A percentile compares a stretch with the other conserved stretches of the same genome.
phyloP scores from a whole-genome alignment of 1,140 invertebrate species.

The Drosophila takahashii region DNA sequence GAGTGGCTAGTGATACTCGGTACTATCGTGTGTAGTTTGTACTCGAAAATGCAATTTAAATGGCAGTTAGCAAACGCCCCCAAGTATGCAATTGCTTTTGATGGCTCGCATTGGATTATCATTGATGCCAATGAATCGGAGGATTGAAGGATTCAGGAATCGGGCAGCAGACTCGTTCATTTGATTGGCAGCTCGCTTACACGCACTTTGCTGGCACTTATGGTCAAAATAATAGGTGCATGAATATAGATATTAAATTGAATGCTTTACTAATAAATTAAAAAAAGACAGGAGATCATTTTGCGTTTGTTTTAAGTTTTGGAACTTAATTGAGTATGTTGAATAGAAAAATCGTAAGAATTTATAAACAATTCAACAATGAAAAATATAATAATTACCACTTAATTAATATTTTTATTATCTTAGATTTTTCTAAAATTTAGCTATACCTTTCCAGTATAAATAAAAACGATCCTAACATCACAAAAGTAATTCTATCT shows the following conservation, averaged over 20 bases:
- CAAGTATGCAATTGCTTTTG: conserved; percentile 43
- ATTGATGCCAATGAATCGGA: conserved; percentile 44
- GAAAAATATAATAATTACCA: too few species aligned
- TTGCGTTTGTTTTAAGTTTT: too few species aligned
- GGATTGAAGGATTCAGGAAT: conserved; percentile 4
- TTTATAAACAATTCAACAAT: too few species aligned
- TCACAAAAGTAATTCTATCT: not conserved
- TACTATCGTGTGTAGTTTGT: conserved; percentile 14
- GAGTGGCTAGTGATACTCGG: conserved; percentile 40
- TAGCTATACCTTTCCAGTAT: too few species aligned
- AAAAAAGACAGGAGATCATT: too few species aligned
- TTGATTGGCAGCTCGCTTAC: conserved; percentile 39
- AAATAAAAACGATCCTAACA: not conserved
- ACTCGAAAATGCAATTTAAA: conserved; percentile 54
- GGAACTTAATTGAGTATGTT: too few species aligned
- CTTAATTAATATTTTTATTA: too few species aligned
- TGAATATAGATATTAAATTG: too few species aligned
- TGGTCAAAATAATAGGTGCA: not conserved
- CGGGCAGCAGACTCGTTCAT: conserved; percentile 11
- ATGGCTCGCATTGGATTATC: conserved; percentile 36
- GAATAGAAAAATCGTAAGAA: too few species aligned
- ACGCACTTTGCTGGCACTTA: conserved; percentile 25
- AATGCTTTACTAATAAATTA: too few species aligned
- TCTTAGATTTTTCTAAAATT: too few species aligned
- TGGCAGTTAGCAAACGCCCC: conserved; percentile 40